Conservation (phyloP, 2,113 vertebrate genomes). For the Gobio gobio region DNA sequence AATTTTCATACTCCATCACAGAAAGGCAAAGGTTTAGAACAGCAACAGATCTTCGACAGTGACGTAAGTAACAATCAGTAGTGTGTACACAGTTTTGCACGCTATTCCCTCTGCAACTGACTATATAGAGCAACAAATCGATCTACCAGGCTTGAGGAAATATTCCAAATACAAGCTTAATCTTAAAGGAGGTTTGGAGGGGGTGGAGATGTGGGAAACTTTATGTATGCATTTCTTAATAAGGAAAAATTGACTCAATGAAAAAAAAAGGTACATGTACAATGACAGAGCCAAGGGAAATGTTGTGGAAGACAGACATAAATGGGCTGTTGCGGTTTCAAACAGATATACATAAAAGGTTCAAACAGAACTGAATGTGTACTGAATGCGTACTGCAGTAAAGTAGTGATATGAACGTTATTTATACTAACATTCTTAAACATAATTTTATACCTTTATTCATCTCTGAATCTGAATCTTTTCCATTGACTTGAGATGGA, state of each 20-base stretch:
- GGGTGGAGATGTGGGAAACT: not conserved
- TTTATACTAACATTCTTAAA: not conserved
- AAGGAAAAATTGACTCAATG: not conserved
- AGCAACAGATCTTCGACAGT: not conserved
- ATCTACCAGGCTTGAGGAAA: not conserved
- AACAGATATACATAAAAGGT: not conserved
- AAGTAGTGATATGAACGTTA: not conserved
- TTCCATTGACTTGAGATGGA: slow-evolving; percentile 72
- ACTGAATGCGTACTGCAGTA: not conserved
- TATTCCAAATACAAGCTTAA: not conserved
- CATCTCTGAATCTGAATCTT: slow-evolving; percentile 75
- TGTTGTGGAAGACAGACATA: not conserved
- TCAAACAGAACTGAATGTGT: not conserved
- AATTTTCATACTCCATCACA: not conserved
- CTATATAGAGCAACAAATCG: not conserved
- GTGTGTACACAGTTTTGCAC: not conserved
- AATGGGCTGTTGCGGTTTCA: not conserved
- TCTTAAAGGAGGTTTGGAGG: not conserved
- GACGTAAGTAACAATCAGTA: not conserved
- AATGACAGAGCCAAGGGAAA: not conserved
- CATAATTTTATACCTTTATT: slow-evolving; percentile 72
- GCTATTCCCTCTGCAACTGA: not conserved
- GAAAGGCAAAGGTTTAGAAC: not conserved
- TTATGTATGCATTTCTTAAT: not conserved
- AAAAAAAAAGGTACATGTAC: not conserved